Evolutionary conservation across 1,140 invertebrate species (phyloP).

Genomic region (Adelges cooleyi): DNA sequence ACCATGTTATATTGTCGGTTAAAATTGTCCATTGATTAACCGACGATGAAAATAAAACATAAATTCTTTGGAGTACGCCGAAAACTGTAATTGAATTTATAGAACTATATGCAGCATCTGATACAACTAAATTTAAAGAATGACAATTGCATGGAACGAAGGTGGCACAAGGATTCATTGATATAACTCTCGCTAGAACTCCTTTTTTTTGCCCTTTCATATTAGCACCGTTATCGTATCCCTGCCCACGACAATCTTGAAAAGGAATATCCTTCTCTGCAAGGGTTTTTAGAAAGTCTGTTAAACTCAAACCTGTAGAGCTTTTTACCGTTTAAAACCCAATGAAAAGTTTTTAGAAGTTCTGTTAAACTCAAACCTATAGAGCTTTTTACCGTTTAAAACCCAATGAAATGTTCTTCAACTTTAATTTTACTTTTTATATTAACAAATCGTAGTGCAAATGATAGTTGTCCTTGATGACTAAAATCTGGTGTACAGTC

Average conservation of each 20-base stretch:
- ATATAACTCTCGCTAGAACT: background rate
- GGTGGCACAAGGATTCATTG: background rate
- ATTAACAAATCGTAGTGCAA: slow-evolving; percentile 2
- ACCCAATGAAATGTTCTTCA: background rate
- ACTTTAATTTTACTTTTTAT: background rate
- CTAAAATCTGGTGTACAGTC: slow-evolving; percentile 35
- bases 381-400: background rate
- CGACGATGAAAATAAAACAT: background rate
- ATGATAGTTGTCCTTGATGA: slow-evolving; percentile 34
- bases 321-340: background rate
- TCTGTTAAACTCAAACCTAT: background rate
- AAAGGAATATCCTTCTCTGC: background rate
- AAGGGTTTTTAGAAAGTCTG: background rate
- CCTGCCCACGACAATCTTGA: background rate
- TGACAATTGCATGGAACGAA: background rate
- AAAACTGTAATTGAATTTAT: background rate
- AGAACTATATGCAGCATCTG: background rate
- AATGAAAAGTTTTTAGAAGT: background rate
- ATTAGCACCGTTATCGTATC: background rate
- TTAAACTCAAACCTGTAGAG: background rate
- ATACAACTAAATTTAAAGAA: background rate
- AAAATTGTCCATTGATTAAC: background rate
- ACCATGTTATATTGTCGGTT: background rate
- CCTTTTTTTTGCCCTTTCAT: background rate
- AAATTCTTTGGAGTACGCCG: background rate